Conservation (phyloP, 2,888 invertebrate species). For the Seladonia tumulorum region DNA sequence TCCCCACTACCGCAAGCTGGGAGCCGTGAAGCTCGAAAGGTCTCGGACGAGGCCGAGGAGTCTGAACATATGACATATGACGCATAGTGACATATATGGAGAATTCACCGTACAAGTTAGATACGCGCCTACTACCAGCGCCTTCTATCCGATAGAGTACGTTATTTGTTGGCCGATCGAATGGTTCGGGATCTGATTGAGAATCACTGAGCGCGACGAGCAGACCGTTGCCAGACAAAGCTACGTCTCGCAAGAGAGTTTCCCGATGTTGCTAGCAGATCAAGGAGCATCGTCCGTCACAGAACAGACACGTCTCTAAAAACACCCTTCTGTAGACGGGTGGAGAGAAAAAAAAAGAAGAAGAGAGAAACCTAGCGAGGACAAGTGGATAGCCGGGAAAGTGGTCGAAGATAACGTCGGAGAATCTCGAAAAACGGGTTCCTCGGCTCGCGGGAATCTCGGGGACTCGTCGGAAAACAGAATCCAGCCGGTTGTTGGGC, state of each 20-base stretch:
- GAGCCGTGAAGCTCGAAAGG: no score
- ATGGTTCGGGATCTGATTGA: background rate
- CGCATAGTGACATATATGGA: no score
- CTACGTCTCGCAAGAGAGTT: slow-evolving; percentile 22
- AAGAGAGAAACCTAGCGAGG: background rate
- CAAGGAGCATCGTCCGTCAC: background rate
- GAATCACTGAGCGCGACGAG: slow-evolving; percentile 55
- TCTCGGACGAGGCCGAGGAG: no score
- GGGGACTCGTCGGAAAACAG: background rate
- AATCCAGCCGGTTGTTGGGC: background rate
- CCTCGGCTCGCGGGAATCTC: background rate
- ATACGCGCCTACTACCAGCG: background rate
- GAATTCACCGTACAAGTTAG: background rate
- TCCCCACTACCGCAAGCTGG: no score
- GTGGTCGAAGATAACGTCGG: background rate
- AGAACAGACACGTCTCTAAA: background rate
- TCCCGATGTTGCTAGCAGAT: slow-evolving; percentile 1
- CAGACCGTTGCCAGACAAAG: slow-evolving; percentile 7
- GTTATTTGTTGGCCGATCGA: background rate
- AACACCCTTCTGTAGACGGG: background rate
- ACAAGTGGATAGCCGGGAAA: slow-evolving; percentile 16
- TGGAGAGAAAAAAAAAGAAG: background rate
- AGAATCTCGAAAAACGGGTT: background rate
- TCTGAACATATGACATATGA: no score
- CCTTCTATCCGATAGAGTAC: background rate